Base-by-base conservation (phyloP, 2,113 vertebrate species). In the Hemiprocne comata region DNA sequence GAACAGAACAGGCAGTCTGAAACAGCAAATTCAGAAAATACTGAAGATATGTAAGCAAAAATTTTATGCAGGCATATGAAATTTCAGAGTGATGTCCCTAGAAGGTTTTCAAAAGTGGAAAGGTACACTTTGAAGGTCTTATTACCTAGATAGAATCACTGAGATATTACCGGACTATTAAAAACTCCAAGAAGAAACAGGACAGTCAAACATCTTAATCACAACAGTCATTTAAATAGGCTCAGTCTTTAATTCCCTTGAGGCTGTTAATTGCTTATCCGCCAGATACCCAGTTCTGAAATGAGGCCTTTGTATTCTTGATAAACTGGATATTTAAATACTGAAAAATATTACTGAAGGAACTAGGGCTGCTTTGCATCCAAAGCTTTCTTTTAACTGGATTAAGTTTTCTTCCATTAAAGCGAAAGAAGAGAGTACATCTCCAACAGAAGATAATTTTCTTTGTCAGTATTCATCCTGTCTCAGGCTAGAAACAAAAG, bases 281-380 rank as follows among this genome's bases (percentile, higher is more conserved):
- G 61, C 34, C 58, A 50, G 54, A 85, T 71, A 76, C 1, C 31
- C 46, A 87, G 40, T 90, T 79, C 66, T 91, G 92, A 93, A 97
- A 93, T 96, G 57, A 95, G 94, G 85, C 58, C 78, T 91, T 79
- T 90, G 40, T 94, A 87, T 87, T 95, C 90, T 79, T 57, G 29
- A 91, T 85, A 87, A 95, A 82, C 24, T 75, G 44, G 33, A 53
- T 82, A 64, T 72, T 95, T 78, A 76, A 87, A 75, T 89, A 75
- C 53, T 70, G 36, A 54, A 69, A 75, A 85, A 50, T 66, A 83
- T 54, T 77, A 84, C 65, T 60, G 31, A 89, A 79, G 74, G 50
- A 87, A 82, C 50, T 51, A 57, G 74, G 28, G 40, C 66, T 83
- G n/a, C 54, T 91, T 91, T 82, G 50, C 25, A n/a, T 42, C 24